A percentile compares a stretch with the other conserved stretches of the same genome.
These are phyloP conservation scores for Neosalanx taihuensis DNA, from an alignment of 2,797 vertebrate genomes.

Conservation along the genomic window DNA sequence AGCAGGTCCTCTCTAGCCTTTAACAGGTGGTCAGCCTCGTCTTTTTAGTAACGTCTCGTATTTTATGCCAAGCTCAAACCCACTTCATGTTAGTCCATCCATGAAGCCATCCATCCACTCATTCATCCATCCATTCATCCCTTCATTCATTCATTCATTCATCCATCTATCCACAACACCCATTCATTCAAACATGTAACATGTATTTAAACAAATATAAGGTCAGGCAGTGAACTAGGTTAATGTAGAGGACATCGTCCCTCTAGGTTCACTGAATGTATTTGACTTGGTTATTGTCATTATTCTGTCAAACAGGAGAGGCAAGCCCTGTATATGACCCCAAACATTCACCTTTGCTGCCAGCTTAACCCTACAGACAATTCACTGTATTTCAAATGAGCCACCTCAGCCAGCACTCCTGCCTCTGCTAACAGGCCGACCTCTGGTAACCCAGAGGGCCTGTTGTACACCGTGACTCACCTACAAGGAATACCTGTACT, in stretches of 20 bases:
- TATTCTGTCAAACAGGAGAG: background rate
- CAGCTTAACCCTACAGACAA: background rate
- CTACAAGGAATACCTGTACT: background rate
- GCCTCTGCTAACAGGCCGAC: background rate
- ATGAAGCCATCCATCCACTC: background rate
- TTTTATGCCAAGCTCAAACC: slow-evolving; percentile 31
- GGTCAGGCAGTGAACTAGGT: background rate
- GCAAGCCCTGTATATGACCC: background rate
- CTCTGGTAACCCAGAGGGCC: background rate
- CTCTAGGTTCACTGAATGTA: background rate
- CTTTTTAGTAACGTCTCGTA: slow-evolving; percentile 96
- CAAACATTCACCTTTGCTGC: background rate
- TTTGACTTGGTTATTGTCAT: background rate
- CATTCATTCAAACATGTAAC: background rate
- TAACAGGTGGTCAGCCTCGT: slow-evolving; percentile 96
- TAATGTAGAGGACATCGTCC: background rate
- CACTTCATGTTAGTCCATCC: background rate
- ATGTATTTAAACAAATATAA: no score
- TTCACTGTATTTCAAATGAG: background rate
- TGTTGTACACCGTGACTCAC: background rate
- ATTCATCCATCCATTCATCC: no score
- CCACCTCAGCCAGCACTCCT: background rate
- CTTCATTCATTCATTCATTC: no score
- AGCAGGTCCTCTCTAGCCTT: no score
- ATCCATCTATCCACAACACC: background rate